These are phyloP conservation scores for Thera britannica DNA, from an alignment of 2,888 invertebrate genomes.

Conservation along the genomic window DNA sequence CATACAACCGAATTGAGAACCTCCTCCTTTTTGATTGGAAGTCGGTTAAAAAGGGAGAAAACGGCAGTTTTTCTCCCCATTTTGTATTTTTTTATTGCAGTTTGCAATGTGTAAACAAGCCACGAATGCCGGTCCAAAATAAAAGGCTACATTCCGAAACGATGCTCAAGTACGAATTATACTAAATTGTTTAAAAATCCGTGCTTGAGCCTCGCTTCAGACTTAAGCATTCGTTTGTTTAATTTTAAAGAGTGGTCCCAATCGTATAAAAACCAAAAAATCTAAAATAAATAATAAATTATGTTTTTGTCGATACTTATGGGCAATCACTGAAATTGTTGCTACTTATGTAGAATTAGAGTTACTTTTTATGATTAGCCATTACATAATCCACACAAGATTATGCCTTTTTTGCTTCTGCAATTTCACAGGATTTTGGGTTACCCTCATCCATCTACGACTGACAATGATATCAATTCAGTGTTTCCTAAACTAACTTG, in stretches of 20 bases:
- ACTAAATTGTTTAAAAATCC: not conserved
- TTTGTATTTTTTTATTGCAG: too few relatives aligned
- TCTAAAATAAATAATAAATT: not conserved
- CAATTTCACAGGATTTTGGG: not conserved
- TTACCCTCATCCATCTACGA: not conserved
- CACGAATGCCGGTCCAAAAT: too few relatives aligned
- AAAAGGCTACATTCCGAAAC: too few relatives aligned
- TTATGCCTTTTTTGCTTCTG: not conserved
- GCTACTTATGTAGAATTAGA: too few relatives aligned
- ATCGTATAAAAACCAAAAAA: constrained; percentile 29
- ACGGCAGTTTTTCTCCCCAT: too few relatives aligned
- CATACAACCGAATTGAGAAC: too few relatives aligned
- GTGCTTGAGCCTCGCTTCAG: not conserved
- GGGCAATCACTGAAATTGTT: constrained; percentile 14
- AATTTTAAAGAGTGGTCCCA: constrained; percentile 58
- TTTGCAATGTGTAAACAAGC: too few relatives aligned
- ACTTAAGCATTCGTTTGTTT: not conserved
- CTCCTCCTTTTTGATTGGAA: too few relatives aligned
- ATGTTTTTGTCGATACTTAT: constrained; percentile 4
- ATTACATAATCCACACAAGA: too few relatives aligned
- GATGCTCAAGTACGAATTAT: not conserved
- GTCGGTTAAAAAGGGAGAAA: too few relatives aligned
- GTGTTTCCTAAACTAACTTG: too few relatives aligned
- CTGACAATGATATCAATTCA: not conserved
- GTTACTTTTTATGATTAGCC: too few relatives aligned